phyloP scores from a whole-genome alignment of 2,888 invertebrate species.

The Yponomeuta malinellus region DNA sequence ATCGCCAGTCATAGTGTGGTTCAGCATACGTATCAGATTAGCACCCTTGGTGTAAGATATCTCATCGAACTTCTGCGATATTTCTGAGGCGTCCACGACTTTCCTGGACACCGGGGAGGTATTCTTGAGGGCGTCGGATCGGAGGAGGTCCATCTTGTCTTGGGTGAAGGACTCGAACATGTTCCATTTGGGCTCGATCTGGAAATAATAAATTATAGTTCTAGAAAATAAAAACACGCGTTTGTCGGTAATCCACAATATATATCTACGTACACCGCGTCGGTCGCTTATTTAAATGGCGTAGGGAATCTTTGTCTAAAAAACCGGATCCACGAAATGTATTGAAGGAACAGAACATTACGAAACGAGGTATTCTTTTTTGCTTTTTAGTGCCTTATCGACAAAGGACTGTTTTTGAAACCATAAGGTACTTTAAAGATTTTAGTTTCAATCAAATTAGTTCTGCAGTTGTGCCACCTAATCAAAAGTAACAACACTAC shows the following conservation, averaged over 20 bases:
- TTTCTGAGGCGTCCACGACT: constrained; percentile 71
- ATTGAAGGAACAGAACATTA: too few relatives aligned
- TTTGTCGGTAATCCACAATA: neutral
- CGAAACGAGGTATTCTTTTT: too few relatives aligned
- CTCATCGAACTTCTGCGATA: constrained; percentile 77
- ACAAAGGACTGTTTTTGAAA: too few relatives aligned
- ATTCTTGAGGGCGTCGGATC: constrained; percentile 70
- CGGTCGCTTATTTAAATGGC: too few relatives aligned
- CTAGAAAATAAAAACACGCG: neutral
- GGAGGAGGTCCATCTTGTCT: constrained; percentile 73
- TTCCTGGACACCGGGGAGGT: constrained; percentile 71
- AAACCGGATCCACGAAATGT: too few relatives aligned
- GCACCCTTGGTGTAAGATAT: constrained; percentile 76
- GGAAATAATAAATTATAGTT: constrained; percentile 12
- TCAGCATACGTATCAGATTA: constrained; percentile 76
- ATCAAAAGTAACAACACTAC: too few relatives aligned
- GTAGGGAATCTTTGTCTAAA: too few relatives aligned
- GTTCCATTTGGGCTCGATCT: constrained; percentile 76
- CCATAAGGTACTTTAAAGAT: too few relatives aligned
- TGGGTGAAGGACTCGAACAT: constrained; percentile 70
- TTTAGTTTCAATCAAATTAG: too few relatives aligned
- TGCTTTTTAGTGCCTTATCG: too few relatives aligned
- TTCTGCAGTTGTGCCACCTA: too few relatives aligned
- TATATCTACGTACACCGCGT: too few relatives aligned
- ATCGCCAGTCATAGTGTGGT: constrained; percentile 68